Evolutionary conservation across 1,140 invertebrate species (phyloP), one percentile per base, ranked within the genome.

Genomic region (Neotoxoptera formosana): DNA sequence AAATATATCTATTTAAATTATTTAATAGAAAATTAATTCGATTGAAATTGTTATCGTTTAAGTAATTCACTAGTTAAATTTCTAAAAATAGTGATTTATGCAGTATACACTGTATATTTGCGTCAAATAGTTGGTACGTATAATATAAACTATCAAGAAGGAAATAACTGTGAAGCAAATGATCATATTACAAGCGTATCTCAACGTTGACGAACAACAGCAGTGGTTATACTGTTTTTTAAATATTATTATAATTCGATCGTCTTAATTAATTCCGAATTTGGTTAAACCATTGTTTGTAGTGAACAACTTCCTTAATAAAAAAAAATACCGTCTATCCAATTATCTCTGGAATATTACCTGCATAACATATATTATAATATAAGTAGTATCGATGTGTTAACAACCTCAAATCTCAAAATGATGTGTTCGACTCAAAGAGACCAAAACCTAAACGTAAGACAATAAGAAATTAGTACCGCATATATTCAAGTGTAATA

Each of bases 261-360:
- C 9, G 36, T 60, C 36, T 41, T 90, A 60, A 56, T 90, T 90
- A 90, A 90, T 90, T 90, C 89, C 45, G 0, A 30, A 23, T 7
- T 90, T 20, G 30, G 53, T 67, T 90, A 76, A n/a, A 67, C 89
- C 53, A 90, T 90, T 90, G 89, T 90, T 90, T 45, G n/a, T 2
- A 67, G 56, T 45, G 14, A 90, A 90, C 41, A 45, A 90, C 89
- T 90, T 90, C 89, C 89, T 90, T 56, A 67, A 67, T 90, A 90
- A 67, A 60, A 89, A 89, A 90, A 45, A 90, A 56, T 0, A 41
- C 51, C 25, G 25, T 36, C 23, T n/a, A n/a, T 45, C 53, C 48
- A 41, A 56, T 89, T 67, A 90, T 67, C 53, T 45, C 2, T 3
- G 25, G 25, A 90, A 90, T 45, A 41, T 41, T 41, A 67, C 36